Percentiles rank a stretch among this genome's conserved stretches.
Evolutionary conservation across 64 coral and sea anemone genomes (phyloP).

Genomic region (Cladopsammia gracilis): DNA sequence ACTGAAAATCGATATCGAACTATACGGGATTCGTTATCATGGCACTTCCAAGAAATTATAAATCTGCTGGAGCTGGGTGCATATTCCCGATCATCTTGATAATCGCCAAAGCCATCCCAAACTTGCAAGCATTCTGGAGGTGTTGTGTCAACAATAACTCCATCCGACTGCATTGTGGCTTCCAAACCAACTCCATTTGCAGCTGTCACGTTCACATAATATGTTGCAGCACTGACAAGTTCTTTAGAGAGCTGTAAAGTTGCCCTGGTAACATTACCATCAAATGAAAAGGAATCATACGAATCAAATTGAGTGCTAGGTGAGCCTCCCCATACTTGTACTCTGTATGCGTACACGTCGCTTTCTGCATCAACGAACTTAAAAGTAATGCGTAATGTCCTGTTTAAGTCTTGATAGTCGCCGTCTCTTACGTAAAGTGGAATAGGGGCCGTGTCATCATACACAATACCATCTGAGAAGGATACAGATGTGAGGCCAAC

Average conservation of each 20-base stretch:
- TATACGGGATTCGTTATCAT: slow-evolving; percentile 82
- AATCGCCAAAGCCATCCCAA: slow-evolving; percentile 49
- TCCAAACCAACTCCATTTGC: slow-evolving; percentile 65
- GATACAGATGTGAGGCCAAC: slow-evolving; percentile 75
- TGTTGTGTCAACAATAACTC: slow-evolving; percentile 79
- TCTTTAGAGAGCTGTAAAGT: slow-evolving; percentile 29
- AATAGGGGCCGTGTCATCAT: slow-evolving; percentile 73
- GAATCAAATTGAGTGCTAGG: neutral
- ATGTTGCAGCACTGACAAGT: slow-evolving; percentile 61
- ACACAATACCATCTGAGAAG: slow-evolving; percentile 70
- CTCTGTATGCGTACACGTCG: slow-evolving; percentile 40
- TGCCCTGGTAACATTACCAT: neutral
- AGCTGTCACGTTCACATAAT: slow-evolving; percentile 81
- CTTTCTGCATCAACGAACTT: slow-evolving; percentile 92
- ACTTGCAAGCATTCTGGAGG: slow-evolving; percentile 80
- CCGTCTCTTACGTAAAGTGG: slow-evolving; percentile 56
- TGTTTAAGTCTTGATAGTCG: slow-evolving; percentile 59
- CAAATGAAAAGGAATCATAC: slow-evolving; percentile 63
- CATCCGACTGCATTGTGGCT: slow-evolving; percentile 62
- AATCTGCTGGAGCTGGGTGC: slow-evolving; percentile 58
- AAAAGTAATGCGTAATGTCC: slow-evolving; percentile 36
- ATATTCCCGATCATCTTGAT: slow-evolving; percentile 35
- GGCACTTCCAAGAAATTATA: slow-evolving; percentile 75
- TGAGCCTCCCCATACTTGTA: slow-evolving; percentile 36
- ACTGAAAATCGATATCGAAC: slow-evolving; percentile 74